Percentiles rank a stretch among this genome's conserved stretches.
Evolutionary conservation across 2,888 invertebrate species (phyloP).

Genomic region (Stenolophus ochropezus): DNA sequence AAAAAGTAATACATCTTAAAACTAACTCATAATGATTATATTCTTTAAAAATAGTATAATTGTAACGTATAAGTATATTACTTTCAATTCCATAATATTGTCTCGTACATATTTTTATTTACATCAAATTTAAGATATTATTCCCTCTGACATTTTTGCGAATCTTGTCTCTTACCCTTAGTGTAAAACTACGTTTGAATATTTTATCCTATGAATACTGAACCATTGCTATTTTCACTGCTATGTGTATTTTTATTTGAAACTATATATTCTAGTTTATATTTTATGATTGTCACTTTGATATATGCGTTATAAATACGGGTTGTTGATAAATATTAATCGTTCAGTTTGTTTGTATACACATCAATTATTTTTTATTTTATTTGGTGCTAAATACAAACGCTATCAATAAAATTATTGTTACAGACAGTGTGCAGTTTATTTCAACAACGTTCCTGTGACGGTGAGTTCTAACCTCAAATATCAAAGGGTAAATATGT

Average conservation of each 20-base stretch:
- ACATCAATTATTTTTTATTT: background rate
- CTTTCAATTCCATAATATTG: too few species aligned
- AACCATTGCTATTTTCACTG: background rate
- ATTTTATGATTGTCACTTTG: background rate
- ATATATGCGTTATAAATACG: background rate
- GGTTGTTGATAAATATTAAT: background rate
- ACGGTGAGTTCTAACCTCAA: too few species aligned
- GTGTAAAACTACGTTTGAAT: background rate
- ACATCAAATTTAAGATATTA: too few species aligned
- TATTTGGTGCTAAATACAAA: background rate
- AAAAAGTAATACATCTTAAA: too few species aligned
- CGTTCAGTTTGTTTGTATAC: background rate
- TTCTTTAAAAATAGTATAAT: too few species aligned
- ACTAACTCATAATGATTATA: too few species aligned
- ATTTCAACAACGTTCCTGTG: too few species aligned
- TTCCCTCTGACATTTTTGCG: background rate
- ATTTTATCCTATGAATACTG: background rate
- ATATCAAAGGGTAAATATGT: too few species aligned
- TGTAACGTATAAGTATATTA: too few species aligned
- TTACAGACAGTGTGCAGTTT: too few species aligned
- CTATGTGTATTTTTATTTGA: background rate
- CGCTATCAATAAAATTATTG: too few species aligned
- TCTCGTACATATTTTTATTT: too few species aligned
- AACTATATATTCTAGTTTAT: background rate
- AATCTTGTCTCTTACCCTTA: background rate